A percentile compares a stretch with the other conserved stretches of the same genome.
Evolutionary conservation across 2,797 vertebrate species (phyloP).

Genomic region (Carcharodon carcharias): DNA sequence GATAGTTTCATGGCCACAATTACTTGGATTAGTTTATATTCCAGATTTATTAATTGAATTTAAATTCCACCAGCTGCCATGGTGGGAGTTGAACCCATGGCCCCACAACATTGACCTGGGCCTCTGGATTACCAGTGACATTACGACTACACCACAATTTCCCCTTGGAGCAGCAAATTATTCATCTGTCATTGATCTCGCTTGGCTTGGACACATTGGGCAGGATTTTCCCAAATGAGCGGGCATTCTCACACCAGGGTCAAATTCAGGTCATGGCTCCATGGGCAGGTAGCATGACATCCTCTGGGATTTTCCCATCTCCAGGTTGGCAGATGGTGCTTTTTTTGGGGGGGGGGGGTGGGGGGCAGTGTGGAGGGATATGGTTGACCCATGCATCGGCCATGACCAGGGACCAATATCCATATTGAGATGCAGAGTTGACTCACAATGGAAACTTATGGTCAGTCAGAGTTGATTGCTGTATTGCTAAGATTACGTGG

Average conservation of each 20-base stretch:
- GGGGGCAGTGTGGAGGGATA: too few relatives aligned
- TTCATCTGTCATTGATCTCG: neutral
- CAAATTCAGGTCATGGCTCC: neutral
- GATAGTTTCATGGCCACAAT: too few relatives aligned
- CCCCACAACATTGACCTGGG: too few relatives aligned
- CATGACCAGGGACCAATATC: neutral
- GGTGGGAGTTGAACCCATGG: too few relatives aligned
- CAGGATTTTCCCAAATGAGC: neutral
- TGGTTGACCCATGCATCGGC: neutral
- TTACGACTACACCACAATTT: too few relatives aligned
- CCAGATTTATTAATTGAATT: too few relatives aligned
- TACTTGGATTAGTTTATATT: too few relatives aligned
- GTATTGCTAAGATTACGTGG: neutral
- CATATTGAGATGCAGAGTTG: neutral
- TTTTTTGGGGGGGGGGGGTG: too few relatives aligned
- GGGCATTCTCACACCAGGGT: neutral
- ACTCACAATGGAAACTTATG: neutral
- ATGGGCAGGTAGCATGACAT: neutral
- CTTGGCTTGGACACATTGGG: neutral
- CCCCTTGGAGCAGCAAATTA: neutral
- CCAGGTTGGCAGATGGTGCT: too few relatives aligned
- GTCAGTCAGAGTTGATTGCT: too few relatives aligned
- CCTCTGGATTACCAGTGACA: too few relatives aligned
- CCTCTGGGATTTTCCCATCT: neutral
- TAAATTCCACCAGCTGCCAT: too few relatives aligned